These are phyloP conservation scores for Cephus sareptanus DNA, from an alignment of 2,888 invertebrate species.

Conservation along the genomic window DNA sequence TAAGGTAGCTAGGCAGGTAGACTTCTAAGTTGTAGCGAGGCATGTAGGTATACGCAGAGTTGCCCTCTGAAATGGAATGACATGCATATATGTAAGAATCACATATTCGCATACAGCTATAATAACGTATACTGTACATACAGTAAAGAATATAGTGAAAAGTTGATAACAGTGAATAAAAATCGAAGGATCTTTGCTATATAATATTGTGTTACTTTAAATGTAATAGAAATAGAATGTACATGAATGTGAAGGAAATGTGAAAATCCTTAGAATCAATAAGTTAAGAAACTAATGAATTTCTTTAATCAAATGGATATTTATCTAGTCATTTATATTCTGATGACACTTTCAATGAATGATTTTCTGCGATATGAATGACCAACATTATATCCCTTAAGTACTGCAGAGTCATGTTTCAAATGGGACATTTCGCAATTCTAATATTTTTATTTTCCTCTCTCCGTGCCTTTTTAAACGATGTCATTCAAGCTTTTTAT, in stretches of 20 bases:
- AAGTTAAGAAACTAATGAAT: neutral
- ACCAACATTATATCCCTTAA: neutral
- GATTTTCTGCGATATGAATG: neutral
- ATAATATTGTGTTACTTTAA: too few relatives aligned
- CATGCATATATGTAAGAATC: neutral
- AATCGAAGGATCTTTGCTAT: neutral
- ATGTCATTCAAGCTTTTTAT: neutral
- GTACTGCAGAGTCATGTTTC: neutral
- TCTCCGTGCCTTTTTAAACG: neutral
- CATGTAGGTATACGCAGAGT: neutral
- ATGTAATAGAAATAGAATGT: neutral
- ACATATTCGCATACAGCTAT: neutral
- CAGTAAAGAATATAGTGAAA: neutral
- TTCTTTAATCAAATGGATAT: neutral
- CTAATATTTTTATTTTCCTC: neutral
- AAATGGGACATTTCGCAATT: neutral
- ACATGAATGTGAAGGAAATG: neutral
- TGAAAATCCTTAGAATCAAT: neutral
- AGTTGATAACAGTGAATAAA: neutral
- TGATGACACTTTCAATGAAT: neutral
- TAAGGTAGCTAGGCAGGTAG: neutral
- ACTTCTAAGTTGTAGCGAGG: neutral
- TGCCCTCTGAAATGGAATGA: neutral
- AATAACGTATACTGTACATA: neutral
- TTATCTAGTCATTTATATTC: neutral